Evolutionary conservation across 2,888 invertebrate species (phyloP).

Genomic region (Andrena fulva): DNA sequence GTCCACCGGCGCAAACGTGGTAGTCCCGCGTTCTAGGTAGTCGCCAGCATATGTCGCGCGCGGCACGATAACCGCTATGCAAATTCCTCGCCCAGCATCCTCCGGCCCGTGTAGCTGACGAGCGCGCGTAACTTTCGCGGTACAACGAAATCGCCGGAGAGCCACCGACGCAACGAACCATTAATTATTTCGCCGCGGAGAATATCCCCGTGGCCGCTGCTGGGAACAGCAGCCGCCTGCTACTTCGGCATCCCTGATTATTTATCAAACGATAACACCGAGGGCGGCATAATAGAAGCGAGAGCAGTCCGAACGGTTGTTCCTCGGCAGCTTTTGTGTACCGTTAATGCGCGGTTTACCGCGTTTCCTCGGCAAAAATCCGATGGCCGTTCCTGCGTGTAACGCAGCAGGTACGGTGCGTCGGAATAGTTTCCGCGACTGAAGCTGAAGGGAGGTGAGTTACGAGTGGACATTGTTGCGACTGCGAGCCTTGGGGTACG

Average conservation of each 20-base stretch:
- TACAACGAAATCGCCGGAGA: constrained; percentile 41
- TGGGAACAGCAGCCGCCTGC: constrained; percentile 1
- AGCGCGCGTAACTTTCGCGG: constrained; percentile 46
- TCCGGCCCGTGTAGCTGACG: constrained; percentile 29
- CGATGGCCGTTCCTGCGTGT: background rate
- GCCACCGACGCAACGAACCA: constrained; percentile 32
- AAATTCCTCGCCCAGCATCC: constrained; percentile 64
- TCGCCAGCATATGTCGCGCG: constrained; percentile 65
- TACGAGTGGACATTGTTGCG: background rate
- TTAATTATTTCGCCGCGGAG: constrained; percentile 52
- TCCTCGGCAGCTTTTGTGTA: constrained; percentile 31
- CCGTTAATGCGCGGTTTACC: constrained; percentile 28
- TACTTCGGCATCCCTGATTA: constrained; percentile 40
- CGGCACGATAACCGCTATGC: constrained; percentile 74
- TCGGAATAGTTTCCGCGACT: constrained; percentile 28
- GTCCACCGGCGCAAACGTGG: constrained; percentile 65
- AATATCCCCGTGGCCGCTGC: constrained; percentile 9
- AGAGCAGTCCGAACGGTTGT: constrained; percentile 28
- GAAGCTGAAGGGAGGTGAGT: constrained; percentile 16
- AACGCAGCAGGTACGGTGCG: constrained; percentile 20
- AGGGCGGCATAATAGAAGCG: constrained; percentile 13
- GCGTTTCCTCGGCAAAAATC: constrained; percentile 32
- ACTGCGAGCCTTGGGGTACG: background rate
- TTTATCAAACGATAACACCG: constrained; percentile 49
- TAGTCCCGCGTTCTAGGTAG: constrained; percentile 52